These are phyloP conservation scores for Pantherophis alleghaniensis DNA, from an alignment of 2,797 vertebrate genomes.

Conservation along the genomic window DNA sequence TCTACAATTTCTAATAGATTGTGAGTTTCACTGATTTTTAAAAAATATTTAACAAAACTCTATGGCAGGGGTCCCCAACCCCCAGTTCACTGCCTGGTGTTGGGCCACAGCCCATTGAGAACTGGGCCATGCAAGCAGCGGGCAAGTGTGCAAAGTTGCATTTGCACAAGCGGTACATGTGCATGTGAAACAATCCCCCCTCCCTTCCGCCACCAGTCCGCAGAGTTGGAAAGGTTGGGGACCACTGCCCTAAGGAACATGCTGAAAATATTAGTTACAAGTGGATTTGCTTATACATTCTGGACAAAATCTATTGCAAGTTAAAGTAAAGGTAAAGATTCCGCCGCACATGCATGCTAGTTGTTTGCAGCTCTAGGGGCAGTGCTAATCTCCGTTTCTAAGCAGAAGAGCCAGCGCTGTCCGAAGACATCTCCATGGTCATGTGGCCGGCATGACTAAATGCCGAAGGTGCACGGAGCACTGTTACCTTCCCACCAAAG, in stretches of 20 bases:
- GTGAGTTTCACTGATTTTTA: neutral
- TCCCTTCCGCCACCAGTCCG: no score
- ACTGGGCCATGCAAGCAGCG: neutral
- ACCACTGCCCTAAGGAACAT: neutral
- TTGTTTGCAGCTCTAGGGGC: no score
- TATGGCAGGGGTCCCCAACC: neutral
- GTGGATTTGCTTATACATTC: neutral
- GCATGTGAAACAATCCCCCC: neutral
- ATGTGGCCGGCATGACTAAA: no score
- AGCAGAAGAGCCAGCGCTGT: no score
- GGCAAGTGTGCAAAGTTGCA: neutral
- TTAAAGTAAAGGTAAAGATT: neutral
- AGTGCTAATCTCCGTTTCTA: no score
- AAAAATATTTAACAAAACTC: neutral
- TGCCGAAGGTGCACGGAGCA: no score
- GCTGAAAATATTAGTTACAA: neutral
- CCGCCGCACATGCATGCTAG: no score
- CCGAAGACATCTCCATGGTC: no score
- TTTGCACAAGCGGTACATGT: neutral
- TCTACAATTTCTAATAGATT: neutral
- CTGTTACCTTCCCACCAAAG: no score
- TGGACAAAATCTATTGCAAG: slow-evolving; percentile 13
- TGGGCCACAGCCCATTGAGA: neutral
- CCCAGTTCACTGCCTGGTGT: neutral
- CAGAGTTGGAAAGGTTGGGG: no score